Conservation (phyloP, 1,140 invertebrate genomes). For the Rhopalosiphum padi region DNA sequence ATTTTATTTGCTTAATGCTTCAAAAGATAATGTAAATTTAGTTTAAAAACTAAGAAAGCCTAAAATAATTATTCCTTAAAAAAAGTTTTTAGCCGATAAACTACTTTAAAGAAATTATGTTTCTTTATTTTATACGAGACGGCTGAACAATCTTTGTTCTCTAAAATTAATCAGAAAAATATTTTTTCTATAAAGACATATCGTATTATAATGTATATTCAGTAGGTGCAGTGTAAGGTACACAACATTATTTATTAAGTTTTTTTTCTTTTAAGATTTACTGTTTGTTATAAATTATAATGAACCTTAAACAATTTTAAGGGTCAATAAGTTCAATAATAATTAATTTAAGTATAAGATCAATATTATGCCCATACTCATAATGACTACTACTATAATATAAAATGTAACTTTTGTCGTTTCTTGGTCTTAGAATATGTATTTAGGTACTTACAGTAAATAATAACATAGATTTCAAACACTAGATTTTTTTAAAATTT, state of each 20-base stretch:
- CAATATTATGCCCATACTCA: background rate
- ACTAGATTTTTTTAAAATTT: background rate
- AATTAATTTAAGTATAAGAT: background rate
- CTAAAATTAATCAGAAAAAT: background rate
- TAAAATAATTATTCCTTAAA: background rate
- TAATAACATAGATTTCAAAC: background rate
- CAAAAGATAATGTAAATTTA: constrained; percentile 5
- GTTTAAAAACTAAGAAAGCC: background rate
- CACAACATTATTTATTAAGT: background rate
- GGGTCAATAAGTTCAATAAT: background rate
- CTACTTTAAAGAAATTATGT: background rate
- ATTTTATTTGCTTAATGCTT: background rate
- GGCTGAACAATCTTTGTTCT: background rate
- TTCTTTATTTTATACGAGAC: background rate
- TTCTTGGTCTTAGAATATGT: no score
- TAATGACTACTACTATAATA: no score
- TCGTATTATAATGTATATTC: background rate
- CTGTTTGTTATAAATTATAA: background rate
- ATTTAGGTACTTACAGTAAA: no score
- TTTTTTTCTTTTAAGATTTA: background rate
- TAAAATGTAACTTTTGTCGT: no score
- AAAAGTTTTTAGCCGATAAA: background rate
- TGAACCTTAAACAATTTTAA: background rate
- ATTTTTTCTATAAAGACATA: background rate
- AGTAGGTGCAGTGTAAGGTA: background rate